These are phyloP conservation scores for Acrocephalus arundinaceus DNA, from an alignment of 2,113 vertebrate genomes.

Conservation along the genomic window DNA sequence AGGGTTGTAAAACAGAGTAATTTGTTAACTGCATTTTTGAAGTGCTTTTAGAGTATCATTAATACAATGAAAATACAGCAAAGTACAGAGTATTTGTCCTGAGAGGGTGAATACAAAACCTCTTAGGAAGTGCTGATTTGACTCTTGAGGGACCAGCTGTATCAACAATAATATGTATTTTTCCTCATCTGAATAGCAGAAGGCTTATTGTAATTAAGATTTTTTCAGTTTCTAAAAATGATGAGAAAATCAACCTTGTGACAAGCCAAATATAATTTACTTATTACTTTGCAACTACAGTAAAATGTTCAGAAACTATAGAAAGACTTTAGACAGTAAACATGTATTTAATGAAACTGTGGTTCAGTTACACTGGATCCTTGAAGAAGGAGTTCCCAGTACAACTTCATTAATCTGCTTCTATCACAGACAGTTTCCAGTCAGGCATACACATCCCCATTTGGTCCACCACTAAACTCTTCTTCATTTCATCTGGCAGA, in stretches of 20 bases:
- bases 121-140: not conserved
- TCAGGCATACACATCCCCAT: constrained; percentile 57
- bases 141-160: not conserved
- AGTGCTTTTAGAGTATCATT: not conserved
- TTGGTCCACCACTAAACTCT: constrained; percentile 28
- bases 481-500: constrained; percentile 44
- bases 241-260: constrained; percentile 29
- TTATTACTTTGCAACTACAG: constrained; percentile 66
- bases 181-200: not conserved
- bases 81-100: not conserved
- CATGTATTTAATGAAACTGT: constrained; percentile 73
- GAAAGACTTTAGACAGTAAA: constrained; percentile 73
- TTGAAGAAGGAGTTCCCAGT: constrained; percentile 87
- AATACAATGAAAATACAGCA: not conserved
- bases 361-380: constrained; percentile 86
- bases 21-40: not conserved
- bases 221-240: not conserved
- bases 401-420: constrained; percentile 85
- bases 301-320: constrained; percentile 73
- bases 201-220: not conserved
- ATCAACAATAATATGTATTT: not conserved
- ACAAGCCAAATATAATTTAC: constrained; percentile 73
- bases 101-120: not conserved
- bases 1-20: not conserved
- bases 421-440: constrained; percentile 78